Evolutionary conservation across 64 coral and sea anemone genomes (phyloP).

Genomic region (Actinia equina): DNA sequence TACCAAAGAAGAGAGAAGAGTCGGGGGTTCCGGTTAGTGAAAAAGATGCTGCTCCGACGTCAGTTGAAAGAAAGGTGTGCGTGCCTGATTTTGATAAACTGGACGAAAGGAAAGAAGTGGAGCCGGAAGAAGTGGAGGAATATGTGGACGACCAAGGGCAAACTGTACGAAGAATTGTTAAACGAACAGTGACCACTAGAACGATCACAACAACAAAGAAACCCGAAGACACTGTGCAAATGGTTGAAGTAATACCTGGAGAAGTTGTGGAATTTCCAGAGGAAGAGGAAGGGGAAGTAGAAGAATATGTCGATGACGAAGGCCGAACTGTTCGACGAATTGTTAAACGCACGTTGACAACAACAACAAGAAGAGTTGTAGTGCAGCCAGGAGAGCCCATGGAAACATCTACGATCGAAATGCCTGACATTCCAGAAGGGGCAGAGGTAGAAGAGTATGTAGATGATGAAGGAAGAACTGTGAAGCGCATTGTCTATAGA

Average conservation of each 20-base stretch:
- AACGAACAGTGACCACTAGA: not conserved
- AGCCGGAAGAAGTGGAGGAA: constrained; percentile 9
- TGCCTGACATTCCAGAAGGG: not conserved
- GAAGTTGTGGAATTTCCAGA: constrained; percentile 1
- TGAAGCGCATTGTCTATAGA: constrained; percentile 33
- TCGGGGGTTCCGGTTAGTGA: not conserved
- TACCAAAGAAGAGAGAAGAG: not conserved
- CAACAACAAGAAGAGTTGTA: constrained; percentile 18
- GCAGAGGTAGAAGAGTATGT: constrained; percentile 61
- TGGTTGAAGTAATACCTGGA: not conserved
- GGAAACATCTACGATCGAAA: constrained; percentile 12
- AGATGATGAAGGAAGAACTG: constrained; percentile 57
- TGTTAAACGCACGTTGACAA: constrained; percentile 47
- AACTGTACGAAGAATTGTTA: constrained; percentile 16
- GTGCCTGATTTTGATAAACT: not conserved
- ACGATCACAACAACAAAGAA: constrained; percentile 26
- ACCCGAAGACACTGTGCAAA: not conserved
- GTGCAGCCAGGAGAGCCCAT: not conserved
- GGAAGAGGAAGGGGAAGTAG: constrained; percentile 17
- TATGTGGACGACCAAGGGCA: constrained; percentile 7
- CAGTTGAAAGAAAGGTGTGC: not conserved
- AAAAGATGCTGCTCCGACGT: not conserved
- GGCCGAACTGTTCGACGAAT: constrained; percentile 43
- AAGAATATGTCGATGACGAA: constrained; percentile 68
- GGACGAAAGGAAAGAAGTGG: not conserved